phyloP scores from a whole-genome alignment of 2,888 invertebrate genomes.

The Mylabris sibirica region DNA sequence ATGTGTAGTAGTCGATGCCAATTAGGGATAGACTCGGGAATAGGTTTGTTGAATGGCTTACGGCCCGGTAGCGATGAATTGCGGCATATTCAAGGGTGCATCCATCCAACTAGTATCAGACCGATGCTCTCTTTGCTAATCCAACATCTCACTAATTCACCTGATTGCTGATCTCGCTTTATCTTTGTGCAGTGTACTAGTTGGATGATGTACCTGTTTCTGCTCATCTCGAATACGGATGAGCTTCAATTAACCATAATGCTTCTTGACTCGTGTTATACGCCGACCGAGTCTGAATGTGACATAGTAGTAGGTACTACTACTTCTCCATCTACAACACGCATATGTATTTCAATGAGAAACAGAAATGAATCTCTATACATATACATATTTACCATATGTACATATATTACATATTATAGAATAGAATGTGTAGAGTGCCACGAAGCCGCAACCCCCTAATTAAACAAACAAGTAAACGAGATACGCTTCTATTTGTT shows the following conservation, averaged over 20 bases:
- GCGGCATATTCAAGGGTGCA: conserved; percentile 45
- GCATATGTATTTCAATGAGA: background rate
- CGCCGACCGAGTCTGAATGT: conserved; percentile 30
- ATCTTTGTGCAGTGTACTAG: conserved; percentile 55
- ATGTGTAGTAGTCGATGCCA: conserved; percentile 36
- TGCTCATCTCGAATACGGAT: conserved; percentile 54
- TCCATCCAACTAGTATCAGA: conserved; percentile 36
- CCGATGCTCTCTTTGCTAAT: conserved; percentile 60
- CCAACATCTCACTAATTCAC: conserved; percentile 53
- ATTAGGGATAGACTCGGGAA: conserved; percentile 38
- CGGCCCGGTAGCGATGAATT: conserved; percentile 57
- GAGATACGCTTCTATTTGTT: background rate
- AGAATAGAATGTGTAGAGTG: background rate
- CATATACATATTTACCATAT: background rate
- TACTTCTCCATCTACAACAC: background rate
- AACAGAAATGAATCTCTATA: background rate
- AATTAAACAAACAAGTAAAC: conserved; percentile 1
- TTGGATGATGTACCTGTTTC: conserved; percentile 52
- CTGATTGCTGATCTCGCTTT: conserved; percentile 59
- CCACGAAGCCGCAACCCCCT: background rate
- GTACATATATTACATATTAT: background rate
- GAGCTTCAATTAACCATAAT: conserved; percentile 59
- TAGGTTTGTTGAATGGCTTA: conserved; percentile 51
- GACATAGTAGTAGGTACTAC: background rate
- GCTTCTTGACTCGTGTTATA: conserved; percentile 54